A percentile compares a stretch with the other conserved stretches of the same genome.
phyloP scores from a whole-genome alignment of 1,140 invertebrate species.

The Rhagoletis zephyria region DNA sequence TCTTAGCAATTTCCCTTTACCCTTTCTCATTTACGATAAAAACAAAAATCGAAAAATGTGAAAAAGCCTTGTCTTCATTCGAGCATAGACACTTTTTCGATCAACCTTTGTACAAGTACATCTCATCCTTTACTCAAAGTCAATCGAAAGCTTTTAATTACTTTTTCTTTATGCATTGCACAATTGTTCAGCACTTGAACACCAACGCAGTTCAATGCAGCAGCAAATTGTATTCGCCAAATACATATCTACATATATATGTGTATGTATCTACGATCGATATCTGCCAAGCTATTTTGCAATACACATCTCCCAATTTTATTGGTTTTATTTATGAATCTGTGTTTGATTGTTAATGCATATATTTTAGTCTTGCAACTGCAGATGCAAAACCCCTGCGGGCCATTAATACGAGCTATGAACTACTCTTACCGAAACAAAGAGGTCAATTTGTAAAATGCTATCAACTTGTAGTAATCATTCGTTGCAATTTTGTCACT shows the following conservation, averaged over 20 bases:
- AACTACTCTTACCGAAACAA: neutral
- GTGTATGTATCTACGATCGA: too few species aligned
- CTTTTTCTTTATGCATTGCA: neutral
- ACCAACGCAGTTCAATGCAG: neutral
- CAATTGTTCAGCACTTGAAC: neutral
- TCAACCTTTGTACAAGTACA: too few species aligned
- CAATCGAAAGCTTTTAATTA: neutral
- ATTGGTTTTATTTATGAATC: neutral
- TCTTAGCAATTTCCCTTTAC: too few species aligned
- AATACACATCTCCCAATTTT: neutral
- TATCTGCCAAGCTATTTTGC: neutral
- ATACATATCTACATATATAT: neutral
- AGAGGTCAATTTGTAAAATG: conserved; percentile 29
- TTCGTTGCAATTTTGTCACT: neutral
- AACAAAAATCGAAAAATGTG: neutral
- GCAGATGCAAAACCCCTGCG: neutral
- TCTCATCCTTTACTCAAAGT: neutral
- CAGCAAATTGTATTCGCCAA: neutral
- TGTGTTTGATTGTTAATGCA: too few species aligned
- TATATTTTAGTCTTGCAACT: neutral
- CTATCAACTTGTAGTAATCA: neutral
- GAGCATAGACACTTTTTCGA: too few species aligned
- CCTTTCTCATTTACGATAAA: neutral
- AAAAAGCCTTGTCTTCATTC: too few species aligned
- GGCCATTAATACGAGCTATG: neutral